These are phyloP conservation scores for Strix occidentalis DNA, from an alignment of 2,797 vertebrate genomes.

Conservation along the genomic window DNA sequence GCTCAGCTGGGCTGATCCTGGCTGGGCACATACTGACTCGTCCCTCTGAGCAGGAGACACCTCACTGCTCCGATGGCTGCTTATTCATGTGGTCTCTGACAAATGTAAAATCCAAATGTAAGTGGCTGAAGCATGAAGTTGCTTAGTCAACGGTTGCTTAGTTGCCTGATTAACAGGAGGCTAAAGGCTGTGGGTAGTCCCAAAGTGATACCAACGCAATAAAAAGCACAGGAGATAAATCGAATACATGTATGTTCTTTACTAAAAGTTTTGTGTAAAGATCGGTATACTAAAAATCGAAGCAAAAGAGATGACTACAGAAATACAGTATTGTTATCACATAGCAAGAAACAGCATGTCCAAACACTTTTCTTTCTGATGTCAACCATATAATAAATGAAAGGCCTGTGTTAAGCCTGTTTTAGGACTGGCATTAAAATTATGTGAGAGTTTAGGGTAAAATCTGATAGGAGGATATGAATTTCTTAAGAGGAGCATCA, in stretches of 20 bases:
- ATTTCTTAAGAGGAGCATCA: not conserved
- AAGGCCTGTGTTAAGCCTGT: not conserved
- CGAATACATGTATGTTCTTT: not conserved
- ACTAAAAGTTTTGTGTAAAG: constrained; percentile 39
- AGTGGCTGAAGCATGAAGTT: not conserved
- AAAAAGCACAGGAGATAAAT: not conserved
- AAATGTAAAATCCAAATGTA: not conserved
- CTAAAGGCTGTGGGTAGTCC: not conserved
- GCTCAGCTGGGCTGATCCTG: not conserved
- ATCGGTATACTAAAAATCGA: not conserved
- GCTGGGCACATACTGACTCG: not conserved
- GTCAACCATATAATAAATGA: not conserved
- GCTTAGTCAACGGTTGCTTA: not conserved
- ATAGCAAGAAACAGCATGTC: not conserved
- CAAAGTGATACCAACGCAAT: not conserved
- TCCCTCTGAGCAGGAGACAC: not conserved
- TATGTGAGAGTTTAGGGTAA: not conserved
- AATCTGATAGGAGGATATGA: not conserved
- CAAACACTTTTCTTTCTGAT: not conserved
- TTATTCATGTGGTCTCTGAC: not conserved
- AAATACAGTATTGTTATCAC: not conserved
- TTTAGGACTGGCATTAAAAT: not conserved
- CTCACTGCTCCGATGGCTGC: not conserved
- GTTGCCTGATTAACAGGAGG: not conserved
- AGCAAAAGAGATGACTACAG: not conserved